Base-by-base conservation (phyloP, 2,888 invertebrate genomes). In the Cheilosia vulpina region DNA sequence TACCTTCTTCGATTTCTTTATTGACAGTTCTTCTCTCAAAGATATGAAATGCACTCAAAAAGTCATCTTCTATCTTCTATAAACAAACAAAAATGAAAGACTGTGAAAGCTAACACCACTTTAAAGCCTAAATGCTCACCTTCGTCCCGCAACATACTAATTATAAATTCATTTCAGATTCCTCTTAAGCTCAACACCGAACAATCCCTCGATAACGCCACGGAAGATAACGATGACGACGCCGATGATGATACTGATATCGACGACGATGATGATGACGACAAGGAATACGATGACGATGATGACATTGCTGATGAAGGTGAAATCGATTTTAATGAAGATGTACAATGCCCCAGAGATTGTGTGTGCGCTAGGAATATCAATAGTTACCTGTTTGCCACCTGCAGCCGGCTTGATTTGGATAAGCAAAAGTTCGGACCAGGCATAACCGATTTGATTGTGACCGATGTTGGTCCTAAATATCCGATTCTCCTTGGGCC, bases 401-500 rank as follows among this genome's bases (percentile, higher is more conserved):
- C 94, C 89, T 96, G 96, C 93, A 94, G 94, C 90, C 94, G 95
- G 87, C 93, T 96, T 89, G 94, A 95, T 91, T 92, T 94, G 76
- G 94, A 94, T 63, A 94, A 94, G 47, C 95, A 95, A 89, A 94
- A 94, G 88, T 96, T 96, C 90, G 94, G 94, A 76, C 93, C 94
- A 65, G 94, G 94, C 87, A 94, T 96, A 87, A 94, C 94, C 5
- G 95, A 95, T 90, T 92, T 96, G 80, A 94, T 94, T 87, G 94
- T 96, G 58, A 94, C 95, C 87, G 94, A 95, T 89, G 94, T 95
- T 34, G 94, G 94, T 58, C 93, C 94, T 2, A 92, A 92, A 58
- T 93, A 93, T 89, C 94, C 94, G 15, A 94, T 95, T 72, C 92
- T 94, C 17, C 92, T 96, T 72, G 94, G 94, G 13, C 93, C 94